Base-by-base conservation (phyloP, 2,888 invertebrate species). In the Acleris literana region DNA sequence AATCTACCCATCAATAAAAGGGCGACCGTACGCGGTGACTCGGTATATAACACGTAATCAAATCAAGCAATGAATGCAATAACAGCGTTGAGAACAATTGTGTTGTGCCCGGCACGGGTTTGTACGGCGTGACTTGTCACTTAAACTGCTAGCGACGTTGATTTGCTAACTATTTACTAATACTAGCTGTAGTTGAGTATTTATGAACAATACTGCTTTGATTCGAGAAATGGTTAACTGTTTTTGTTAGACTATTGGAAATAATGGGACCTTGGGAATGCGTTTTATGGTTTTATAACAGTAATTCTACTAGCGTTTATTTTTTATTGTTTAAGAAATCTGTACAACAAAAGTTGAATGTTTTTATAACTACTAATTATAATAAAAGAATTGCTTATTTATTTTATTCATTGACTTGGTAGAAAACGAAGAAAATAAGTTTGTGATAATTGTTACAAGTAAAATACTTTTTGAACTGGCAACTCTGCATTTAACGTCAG, bases 61-160 rank as follows among this genome's bases (percentile, higher is more conserved):
- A 61, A 54, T 55, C 44, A 13, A 49, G 43, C 55, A 18, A n/a
- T 20, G 20, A 43, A 17, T 56, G 22, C 55, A 55, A 55, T 43
- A 56, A 51, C 56, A 66, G 61, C 22, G 48, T 13, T 53, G 68
- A 60, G 68, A 71, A 71, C 71, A 72, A 72, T 71, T 68, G 70
- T 68, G 57, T 71, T 68, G 70, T 68, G 57, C 60, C 55, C 44
- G 63, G 66, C 63, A 68, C 69, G 48, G 59, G 68, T 46, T 61
- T 20, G 63, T 52, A 68, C 64, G 52, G 64, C 49, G 22, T 60
- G 64, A 60, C 64, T 60, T 44, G 64, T 48, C 57, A 56, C 11
- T 54, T 63, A 49, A 68, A 68, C 61, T 64, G 63, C 20, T 39
- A 29, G 44, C 44, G n/a, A 5, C 20, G 18, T 49, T 49, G 17